Percentiles rank a stretch among this genome's conserved stretches.
Conservation (phyloP, 2,113 vertebrate genomes). For the Myotis lucifugus region DNA sequence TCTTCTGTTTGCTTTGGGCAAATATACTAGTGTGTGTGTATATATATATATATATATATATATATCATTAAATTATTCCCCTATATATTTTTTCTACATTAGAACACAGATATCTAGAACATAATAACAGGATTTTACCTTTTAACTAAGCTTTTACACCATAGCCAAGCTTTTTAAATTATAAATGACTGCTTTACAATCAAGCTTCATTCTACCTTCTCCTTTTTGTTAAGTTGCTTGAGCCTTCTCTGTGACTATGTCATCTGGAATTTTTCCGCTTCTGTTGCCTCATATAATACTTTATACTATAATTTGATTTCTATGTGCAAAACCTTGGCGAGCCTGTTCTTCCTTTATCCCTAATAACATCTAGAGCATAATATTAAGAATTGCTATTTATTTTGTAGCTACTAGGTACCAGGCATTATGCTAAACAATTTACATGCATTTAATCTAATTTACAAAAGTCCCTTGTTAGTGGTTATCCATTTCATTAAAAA, state of each 20-base stretch:
- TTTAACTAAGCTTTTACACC: background rate
- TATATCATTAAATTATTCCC: too few species aligned
- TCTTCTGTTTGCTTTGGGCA: background rate
- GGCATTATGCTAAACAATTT: background rate
- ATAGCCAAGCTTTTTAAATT: background rate
- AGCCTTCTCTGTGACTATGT: background rate
- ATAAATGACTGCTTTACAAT: background rate
- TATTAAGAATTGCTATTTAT: background rate
- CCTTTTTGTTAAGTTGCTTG: background rate
- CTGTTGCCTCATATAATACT: background rate
- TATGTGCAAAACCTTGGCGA: background rate
- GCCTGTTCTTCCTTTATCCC: background rate
- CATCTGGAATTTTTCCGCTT: background rate
- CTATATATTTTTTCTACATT: conserved; percentile 6
- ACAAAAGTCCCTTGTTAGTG: background rate
- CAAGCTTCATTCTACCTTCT: background rate
- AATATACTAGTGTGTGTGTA: too few species aligned
- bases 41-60: too few species aligned
- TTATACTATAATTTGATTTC: background rate
- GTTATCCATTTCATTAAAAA: background rate
- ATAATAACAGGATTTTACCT: background rate
- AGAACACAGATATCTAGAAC: background rate
- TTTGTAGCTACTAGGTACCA: background rate
- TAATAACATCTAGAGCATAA: background rate
- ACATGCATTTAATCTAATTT: background rate